Evolutionary conservation across 2,797 vertebrate species (phyloP).

Genomic region (Emys orbicularis): DNA sequence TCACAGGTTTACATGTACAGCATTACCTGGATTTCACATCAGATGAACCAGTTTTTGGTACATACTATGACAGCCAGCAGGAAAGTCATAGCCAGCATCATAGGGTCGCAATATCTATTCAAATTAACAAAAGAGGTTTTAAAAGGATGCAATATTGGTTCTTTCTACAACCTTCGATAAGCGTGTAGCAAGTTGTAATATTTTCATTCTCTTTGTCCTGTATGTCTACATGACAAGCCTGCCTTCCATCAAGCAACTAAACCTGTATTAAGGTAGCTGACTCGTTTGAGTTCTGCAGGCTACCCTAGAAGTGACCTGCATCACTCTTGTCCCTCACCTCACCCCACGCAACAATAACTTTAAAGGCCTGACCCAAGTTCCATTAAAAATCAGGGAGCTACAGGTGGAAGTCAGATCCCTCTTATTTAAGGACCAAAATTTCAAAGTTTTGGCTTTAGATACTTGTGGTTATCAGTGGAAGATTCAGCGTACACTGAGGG

Average conservation of each 20-base stretch:
- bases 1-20: constrained; percentile 32
- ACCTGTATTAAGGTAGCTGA: background rate
- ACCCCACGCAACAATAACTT: background rate
- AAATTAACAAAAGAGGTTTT: constrained; percentile 36
- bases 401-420: background rate
- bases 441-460: constrained; percentile 9
- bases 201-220: background rate
- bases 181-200: background rate
- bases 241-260: background rate
- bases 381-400: background rate
- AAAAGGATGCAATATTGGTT: background rate
- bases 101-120: constrained; percentile 26
- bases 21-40: constrained; percentile 26
- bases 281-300: background rate
- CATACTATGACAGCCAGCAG: background rate
- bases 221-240: constrained; percentile 6
- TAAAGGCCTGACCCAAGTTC: background rate
- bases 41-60: background rate
- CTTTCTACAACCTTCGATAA: background rate
- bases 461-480: constrained; percentile 11
- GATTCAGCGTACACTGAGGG: background rate
- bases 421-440: background rate
- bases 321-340: background rate
- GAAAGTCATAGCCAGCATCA: background rate
- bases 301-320: background rate